Conservation (phyloP, 2,797 vertebrate genomes). For the Argentina silus region DNA sequence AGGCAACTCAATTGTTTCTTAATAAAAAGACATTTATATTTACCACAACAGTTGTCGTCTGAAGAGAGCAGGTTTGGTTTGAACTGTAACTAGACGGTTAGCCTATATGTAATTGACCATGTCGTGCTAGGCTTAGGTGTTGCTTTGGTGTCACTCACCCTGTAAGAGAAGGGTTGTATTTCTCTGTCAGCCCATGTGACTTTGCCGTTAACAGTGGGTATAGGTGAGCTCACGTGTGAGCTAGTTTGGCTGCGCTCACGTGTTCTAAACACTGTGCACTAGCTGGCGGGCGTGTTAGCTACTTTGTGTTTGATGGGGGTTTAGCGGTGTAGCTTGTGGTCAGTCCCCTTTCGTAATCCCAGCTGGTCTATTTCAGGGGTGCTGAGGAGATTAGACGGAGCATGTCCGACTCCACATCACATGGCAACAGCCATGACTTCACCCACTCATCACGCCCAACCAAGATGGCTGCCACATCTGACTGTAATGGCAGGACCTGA, state of each 20-base stretch:
- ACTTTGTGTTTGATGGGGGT: slow-evolving; percentile 7
- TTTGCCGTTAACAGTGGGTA: neutral
- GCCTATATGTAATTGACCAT: too few species aligned
- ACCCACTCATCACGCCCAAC: neutral
- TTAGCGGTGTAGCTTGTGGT: slow-evolving; percentile 9
- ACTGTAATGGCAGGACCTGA: neutral
- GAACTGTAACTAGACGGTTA: too few species aligned
- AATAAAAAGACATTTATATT: too few species aligned
- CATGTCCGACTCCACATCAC: slow-evolving; percentile 32
- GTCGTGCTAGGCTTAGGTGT: too few species aligned
- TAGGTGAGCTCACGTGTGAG: slow-evolving; percentile 39
- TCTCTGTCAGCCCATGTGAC: neutral
- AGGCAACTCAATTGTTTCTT: too few species aligned
- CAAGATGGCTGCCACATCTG: slow-evolving; percentile 37
- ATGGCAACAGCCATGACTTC: slow-evolving; percentile 25
- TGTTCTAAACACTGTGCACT: neutral
- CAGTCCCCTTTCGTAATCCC: slow-evolving; percentile 58
- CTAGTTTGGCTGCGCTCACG: too few species aligned
- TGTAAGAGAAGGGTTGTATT: neutral
- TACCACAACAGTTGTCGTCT: too few species aligned
- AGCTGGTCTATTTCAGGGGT: slow-evolving; percentile 58
- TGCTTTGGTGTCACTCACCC: too few species aligned
- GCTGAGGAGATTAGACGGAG: slow-evolving; percentile 39
- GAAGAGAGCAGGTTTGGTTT: too few species aligned
- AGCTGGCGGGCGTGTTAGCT: slow-evolving; percentile 27